A percentile compares a stretch with the other conserved stretches of the same genome.
phyloP scores from a whole-genome alignment of 2,888 invertebrate species.

The Plagiodera versicolora region DNA sequence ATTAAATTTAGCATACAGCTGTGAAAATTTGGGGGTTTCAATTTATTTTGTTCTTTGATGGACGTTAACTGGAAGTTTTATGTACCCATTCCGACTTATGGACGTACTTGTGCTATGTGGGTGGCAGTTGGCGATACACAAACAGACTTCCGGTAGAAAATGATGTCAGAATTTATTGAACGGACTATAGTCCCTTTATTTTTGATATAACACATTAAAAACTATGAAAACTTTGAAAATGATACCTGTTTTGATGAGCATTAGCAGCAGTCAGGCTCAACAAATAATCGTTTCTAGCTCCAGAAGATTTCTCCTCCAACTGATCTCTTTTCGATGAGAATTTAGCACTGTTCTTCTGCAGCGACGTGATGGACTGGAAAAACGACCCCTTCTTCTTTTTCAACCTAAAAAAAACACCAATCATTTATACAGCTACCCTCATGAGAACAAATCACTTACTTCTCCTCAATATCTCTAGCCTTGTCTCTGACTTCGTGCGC shows the following conservation, averaged over 20 bases:
- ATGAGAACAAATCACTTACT: constrained; percentile 56
- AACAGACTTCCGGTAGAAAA: too few relatives aligned
- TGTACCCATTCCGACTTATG: too few relatives aligned
- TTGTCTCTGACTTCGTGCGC: constrained; percentile 95
- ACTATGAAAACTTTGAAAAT: too few relatives aligned
- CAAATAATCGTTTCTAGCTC: constrained; percentile 92
- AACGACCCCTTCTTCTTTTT: constrained; percentile 96
- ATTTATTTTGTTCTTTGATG: too few relatives aligned
- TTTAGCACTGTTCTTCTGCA: constrained; percentile 97
- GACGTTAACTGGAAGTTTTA: too few relatives aligned
- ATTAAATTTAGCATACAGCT: too few relatives aligned
- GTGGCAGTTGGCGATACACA: too few relatives aligned
- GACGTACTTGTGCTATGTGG: too few relatives aligned
- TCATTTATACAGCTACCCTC: not conserved
- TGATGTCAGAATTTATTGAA: too few relatives aligned
- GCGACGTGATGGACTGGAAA: constrained; percentile 92
- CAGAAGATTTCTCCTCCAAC: constrained; percentile 91
- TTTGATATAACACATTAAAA: too few relatives aligned
- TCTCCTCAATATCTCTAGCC: constrained; percentile 93
- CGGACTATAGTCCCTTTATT: too few relatives aligned
- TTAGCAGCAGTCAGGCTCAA: constrained; percentile 90
- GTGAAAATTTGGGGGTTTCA: too few relatives aligned
- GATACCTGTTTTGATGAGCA: constrained; percentile 75
- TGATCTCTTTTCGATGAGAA: constrained; percentile 88
- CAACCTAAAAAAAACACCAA: constrained; percentile 61